phyloP scores from a whole-genome alignment of 1,140 invertebrate species.

The Euura saliciscinereae region DNA sequence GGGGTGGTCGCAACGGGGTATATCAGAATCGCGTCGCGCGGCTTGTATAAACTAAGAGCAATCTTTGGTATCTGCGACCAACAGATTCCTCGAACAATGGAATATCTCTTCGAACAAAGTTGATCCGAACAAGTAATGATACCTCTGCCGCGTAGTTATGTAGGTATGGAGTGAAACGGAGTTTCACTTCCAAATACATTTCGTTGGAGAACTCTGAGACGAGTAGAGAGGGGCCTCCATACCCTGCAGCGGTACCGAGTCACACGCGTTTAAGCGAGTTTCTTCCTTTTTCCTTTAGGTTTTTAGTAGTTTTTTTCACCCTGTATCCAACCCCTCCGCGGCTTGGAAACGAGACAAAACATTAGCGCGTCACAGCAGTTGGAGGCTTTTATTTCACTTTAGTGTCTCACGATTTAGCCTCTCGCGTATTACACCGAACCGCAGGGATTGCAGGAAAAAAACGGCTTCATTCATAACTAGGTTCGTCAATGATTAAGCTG shows the following conservation, averaged over 20 bases:
- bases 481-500: not conserved
- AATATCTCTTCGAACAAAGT: conserved; percentile 36
- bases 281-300: conserved; percentile 23
- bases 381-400: conserved; percentile 33
- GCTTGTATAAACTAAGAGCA: conserved; percentile 36
- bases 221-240: too few species aligned
- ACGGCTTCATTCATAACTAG: conserved; percentile 12
- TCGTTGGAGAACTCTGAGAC: too few species aligned
- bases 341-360: conserved; percentile 12
- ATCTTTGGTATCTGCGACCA: conserved; percentile 42
- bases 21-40: conserved; percentile 30
- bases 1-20: not conserved
- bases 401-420: conserved; percentile 37
- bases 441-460: not conserved
- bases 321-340: not conserved
- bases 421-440: not conserved
- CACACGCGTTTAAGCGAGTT: conserved; percentile 9
- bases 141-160: not conserved
- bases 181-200: too few species aligned
- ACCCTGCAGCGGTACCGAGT: not conserved
- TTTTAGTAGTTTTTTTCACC: conserved; percentile 14
- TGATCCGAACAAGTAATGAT: conserved; percentile 42
- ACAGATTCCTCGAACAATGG: conserved; percentile 49
- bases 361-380: conserved; percentile 26
- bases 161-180: too few species aligned